Conservation (phyloP, 2,888 invertebrate genomes). For the Drosophila phalerata region DNA sequence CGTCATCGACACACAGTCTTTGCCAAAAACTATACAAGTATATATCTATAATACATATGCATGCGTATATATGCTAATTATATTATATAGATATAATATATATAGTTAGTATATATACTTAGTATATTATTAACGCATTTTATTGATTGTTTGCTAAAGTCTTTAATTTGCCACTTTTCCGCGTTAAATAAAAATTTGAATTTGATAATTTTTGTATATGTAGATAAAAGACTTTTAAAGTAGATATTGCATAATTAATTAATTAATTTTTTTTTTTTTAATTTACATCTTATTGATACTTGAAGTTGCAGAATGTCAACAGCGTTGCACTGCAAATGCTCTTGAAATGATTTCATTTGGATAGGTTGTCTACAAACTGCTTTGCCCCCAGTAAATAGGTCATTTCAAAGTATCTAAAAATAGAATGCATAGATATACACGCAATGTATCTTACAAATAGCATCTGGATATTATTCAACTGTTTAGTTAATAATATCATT, state of each 20-base stretch:
- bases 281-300: background rate
- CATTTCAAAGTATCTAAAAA: conserved; percentile 3
- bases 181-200: no score
- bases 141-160: conserved; percentile 4
- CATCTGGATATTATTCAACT: background rate
- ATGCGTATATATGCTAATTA: background rate
- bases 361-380: background rate
- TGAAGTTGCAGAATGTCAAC: background rate
- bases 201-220: background rate
- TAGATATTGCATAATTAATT: background rate
- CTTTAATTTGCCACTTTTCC: background rate
- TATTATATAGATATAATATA: background rate
- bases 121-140: conserved; percentile 43
- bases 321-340: background rate
- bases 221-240: background rate
- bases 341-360: conserved; percentile 13
- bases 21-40: conserved; percentile 42
- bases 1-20: conserved; percentile 38
- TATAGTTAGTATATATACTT: background rate
- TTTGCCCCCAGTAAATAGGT: conserved; percentile 14
- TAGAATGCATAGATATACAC: conserved; percentile 15
- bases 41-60: background rate
- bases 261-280: background rate
- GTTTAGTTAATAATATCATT: conserved; percentile 1
- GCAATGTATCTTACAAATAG: background rate